These are phyloP conservation scores for Pachliopta kotzebuea DNA, from an alignment of 2,888 invertebrate genomes.

Conservation along the genomic window DNA sequence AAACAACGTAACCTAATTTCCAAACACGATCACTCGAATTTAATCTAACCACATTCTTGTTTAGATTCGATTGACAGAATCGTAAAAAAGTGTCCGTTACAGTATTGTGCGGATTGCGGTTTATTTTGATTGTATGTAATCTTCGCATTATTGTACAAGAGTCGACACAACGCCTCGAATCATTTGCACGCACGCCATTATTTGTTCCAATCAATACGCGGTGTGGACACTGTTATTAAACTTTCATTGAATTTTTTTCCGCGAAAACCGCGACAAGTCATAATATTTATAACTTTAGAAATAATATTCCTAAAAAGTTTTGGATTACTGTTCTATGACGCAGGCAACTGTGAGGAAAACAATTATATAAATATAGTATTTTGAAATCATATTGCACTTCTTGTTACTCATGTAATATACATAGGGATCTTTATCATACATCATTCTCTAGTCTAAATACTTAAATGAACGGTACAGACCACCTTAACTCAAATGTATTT, in stretches of 20 bases:
- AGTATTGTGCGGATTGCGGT: slow-evolving; percentile 54
- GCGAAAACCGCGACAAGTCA: neutral
- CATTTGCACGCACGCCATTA: slow-evolving; percentile 18
- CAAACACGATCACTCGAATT: slow-evolving; percentile 38
- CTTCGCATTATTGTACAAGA: slow-evolving; percentile 49
- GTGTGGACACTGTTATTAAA: slow-evolving; percentile 6
- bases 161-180: slow-evolving; percentile 21
- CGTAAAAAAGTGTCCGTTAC: slow-evolving; percentile 61
- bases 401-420: too few relatives aligned
- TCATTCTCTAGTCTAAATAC: too few relatives aligned
- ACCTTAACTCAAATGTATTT: too few relatives aligned
- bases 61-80: slow-evolving; percentile 48
- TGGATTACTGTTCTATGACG: neutral
- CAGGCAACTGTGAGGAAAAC: neutral
- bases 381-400: too few relatives aligned
- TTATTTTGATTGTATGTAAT: slow-evolving; percentile 50
- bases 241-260: slow-evolving; percentile 1
- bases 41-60: slow-evolving; percentile 53
- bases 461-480: too few relatives aligned
- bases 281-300: neutral
- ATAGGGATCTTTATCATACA: too few relatives aligned
- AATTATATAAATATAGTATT: too few relatives aligned
- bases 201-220: slow-evolving; percentile 9
- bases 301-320: slow-evolving; percentile 10
- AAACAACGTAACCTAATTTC: slow-evolving; percentile 31